Evolutionary conservation across 2,797 vertebrate genomes (phyloP), one percentile per base, ranked within the genome.

Genomic region (Naso thynnoides): DNA sequence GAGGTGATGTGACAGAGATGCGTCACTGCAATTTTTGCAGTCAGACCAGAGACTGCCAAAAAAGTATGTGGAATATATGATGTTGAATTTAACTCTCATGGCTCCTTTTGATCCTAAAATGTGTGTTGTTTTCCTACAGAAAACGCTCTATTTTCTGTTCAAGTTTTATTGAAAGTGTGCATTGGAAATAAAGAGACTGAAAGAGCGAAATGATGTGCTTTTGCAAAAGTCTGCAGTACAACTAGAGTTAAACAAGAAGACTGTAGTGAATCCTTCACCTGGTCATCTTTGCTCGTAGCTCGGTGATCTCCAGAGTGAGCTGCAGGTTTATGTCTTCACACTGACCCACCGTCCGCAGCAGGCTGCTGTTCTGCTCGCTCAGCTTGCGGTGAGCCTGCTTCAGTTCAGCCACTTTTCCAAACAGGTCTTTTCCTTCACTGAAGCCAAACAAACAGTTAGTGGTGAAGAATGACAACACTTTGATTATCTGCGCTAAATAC

Each of bases 251-350:
- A 65, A 52, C 44, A 14, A n/a, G 21, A 5, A 66, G 38, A 33
- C 8, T 33, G 33, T 0, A 6, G 56, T 29, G 67, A 18, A 38
- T 47, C 2, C 23, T 56, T 86, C 70, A 95, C 95, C 94, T 94
- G 68, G 81, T 64, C 61, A 95, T 81, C 71, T 94, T 94, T 45
- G 85, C 85, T 61, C 79, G 86, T 59, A 95, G 89, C 76, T 94
- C 93, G 2, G 89, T 90, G 65, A 93, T 73, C 78, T 95, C 94
- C 62, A 93, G 63, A 33, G 78, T 93, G 64, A 95, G 92, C 88
- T 94, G 93, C 55, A 94, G 91, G 86, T 95, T 95, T 6, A 87
- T 66, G 15, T 95, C 95, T 52, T 95, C 95, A 76, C 93, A 90
- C 78, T 95, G 94, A 65, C 91, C 84, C 75, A 94, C 76, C 0